Base-by-base conservation (phyloP, 2,113 vertebrate species). In the Zosterops hypoxanthus region DNA sequence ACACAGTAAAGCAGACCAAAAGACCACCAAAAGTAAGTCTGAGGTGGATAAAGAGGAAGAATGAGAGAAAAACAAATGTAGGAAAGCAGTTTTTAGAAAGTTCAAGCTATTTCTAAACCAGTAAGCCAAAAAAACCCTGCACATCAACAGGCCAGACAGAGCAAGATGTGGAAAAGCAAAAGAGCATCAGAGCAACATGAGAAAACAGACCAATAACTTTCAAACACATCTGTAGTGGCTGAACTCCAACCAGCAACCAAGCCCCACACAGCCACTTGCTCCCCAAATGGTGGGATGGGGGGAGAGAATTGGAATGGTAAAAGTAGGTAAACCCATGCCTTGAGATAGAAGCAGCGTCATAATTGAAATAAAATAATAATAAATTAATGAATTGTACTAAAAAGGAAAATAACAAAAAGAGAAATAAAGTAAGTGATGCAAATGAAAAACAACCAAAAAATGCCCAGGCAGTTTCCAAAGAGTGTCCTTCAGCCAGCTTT, bases 241-340 rank as follows among this genome's bases (percentile, higher is more conserved):
- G 50, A 86, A 42, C 26, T 52, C 15, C 23, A 28, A 34, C n/a
- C 19, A 46, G 47, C 47, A 75, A 42, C 68, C 47, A 61, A 80
- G 47, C 23, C 23, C 29, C 41, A 18, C 0, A 0, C 34, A 55
- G 73, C 44, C 7, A n/a, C 16, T 23, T 1, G 0, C 28, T 66
- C 25, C 29, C 5, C 18, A 41, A 16, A 65, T 0, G 0, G 34
- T 42, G 34, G 16, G 34, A 36, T 20, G 7, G 11, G 7, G 7
- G 17, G 12, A 60, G 21, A 68, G 12, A 60, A 42, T 3, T 16
- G n/a, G 46, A 65, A 65, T 0, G 3, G 31, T 42, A 17, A 42
- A 60, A 52, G n/a, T 7, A 49, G 47, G 46, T 29, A 49, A 86
- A 73, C 23, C 42, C 47, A 24, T n/a, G 47, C 36, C 25, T 49